A percentile compares a stretch with the other conserved stretches of the same genome.
phyloP scores from a whole-genome alignment of 53 echinoderm and acorn worm species.

The Apostichopus leukothele region DNA sequence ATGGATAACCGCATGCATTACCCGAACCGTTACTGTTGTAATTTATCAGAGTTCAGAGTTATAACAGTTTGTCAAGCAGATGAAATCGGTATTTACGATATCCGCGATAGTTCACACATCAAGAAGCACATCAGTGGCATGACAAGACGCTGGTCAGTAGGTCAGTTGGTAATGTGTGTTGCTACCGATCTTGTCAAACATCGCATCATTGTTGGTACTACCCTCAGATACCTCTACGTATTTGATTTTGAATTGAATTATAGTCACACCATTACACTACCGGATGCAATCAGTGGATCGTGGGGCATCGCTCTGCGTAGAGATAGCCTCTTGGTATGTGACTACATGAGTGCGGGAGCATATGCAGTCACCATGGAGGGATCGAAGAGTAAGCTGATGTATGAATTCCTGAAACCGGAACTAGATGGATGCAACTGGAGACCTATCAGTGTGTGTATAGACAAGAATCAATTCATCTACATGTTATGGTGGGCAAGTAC shows the following conservation, averaged over 20 bases:
- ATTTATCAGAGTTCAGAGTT: background rate
- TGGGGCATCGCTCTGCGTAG: background rate
- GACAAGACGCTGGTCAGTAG: background rate
- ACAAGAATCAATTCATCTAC: background rate
- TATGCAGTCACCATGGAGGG: background rate
- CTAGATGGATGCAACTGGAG: background rate
- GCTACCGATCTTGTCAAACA: conserved; percentile 11
- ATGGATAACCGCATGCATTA: background rate
- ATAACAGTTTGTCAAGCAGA: background rate
- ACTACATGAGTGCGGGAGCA: background rate
- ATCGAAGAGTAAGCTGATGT: background rate
- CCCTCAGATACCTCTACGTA: conserved; percentile 2
- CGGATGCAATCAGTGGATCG: background rate
- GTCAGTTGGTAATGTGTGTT: background rate
- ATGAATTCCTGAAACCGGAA: background rate
- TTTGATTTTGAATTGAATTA: conserved; percentile 18
- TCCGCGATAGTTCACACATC: background rate
- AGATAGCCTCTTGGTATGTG: background rate
- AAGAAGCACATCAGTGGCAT: background rate
- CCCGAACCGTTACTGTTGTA: background rate
- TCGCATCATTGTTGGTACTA: background rate
- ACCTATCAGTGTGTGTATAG: background rate
- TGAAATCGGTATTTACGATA: background rate
- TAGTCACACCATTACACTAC: background rate
- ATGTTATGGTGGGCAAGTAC: background rate